Evolutionary conservation across 92 coral and sea anemone genomes (phyloP).

Genomic region (Ricordea florida): DNA sequence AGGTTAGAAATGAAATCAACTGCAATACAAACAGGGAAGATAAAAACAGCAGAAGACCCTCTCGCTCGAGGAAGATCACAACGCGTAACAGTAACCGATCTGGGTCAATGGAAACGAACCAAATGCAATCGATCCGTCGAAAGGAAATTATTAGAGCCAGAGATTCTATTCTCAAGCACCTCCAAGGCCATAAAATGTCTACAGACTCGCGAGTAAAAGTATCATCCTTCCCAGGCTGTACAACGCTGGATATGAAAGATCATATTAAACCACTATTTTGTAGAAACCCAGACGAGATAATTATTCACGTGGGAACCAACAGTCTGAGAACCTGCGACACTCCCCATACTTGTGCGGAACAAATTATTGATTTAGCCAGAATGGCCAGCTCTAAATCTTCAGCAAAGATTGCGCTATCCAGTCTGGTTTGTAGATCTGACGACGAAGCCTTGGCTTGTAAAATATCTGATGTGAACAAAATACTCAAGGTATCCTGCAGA

Average conservation of each 20-base stretch:
- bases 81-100: neutral
- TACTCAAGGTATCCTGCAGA: neutral
- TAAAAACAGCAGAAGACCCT: no score
- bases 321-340: no score
- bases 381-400: neutral
- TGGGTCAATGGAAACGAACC: neutral
- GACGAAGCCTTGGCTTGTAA: neutral
- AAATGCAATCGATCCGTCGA: neutral
- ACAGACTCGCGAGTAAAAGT: neutral
- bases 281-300: neutral
- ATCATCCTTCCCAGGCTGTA: neutral
- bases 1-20: no score
- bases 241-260: no score
- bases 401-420: neutral
- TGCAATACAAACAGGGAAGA: no score
- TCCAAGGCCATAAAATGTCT: slow-evolving; percentile 5
- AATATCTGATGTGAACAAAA: neutral
- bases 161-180: neutral
- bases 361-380: neutral
- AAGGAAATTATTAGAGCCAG: neutral
- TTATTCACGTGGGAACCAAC: neutral
- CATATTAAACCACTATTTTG: no score
- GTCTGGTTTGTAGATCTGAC: neutral
- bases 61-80: no score
- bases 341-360: no score